Percentiles rank a stretch among this genome's conserved stretches.
Evolutionary conservation across 2,113 vertebrate genomes (phyloP).

Genomic region (Barbus barbus): DNA sequence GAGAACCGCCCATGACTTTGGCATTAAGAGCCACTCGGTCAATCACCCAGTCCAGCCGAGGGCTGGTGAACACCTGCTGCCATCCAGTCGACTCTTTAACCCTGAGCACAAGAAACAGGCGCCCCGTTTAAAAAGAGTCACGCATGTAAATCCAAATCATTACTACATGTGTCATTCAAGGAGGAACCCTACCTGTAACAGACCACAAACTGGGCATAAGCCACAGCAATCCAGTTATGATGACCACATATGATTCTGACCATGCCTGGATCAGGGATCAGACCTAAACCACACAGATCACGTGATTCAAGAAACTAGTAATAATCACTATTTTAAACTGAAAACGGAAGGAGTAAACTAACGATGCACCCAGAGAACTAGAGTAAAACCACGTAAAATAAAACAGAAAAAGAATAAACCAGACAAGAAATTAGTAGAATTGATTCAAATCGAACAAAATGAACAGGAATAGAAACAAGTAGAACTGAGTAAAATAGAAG

Average conservation of each 20-base stretch:
- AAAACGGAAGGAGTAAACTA: background rate
- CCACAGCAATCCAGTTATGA: constrained; percentile 92
- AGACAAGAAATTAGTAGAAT: background rate
- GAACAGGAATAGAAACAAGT: background rate
- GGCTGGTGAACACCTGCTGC: constrained; percentile 90
- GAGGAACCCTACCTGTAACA: constrained; percentile 81
- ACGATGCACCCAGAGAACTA: background rate
- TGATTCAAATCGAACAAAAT: background rate
- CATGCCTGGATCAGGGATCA: constrained; percentile 77
- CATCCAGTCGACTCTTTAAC: constrained; percentile 90
- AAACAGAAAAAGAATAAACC: background rate
- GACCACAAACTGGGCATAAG: constrained; percentile 88
- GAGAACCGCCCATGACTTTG: constrained; percentile 82
- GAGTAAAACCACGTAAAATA: background rate
- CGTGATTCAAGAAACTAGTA: background rate
- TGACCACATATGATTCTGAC: constrained; percentile 89
- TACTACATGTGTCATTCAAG: background rate
- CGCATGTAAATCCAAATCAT: background rate
- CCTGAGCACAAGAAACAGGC: constrained; percentile 63
- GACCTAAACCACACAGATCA: constrained; percentile 63
- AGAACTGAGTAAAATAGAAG: too few relatives aligned
- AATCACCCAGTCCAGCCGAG: constrained; percentile 87
- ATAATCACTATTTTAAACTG: background rate
- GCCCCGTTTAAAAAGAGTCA: too few relatives aligned
- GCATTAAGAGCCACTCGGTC: constrained; percentile 88